Evolutionary conservation across 2,888 invertebrate species (phyloP), one percentile per base, ranked within the genome.

Genomic region (Aphodius sticticus): DNA sequence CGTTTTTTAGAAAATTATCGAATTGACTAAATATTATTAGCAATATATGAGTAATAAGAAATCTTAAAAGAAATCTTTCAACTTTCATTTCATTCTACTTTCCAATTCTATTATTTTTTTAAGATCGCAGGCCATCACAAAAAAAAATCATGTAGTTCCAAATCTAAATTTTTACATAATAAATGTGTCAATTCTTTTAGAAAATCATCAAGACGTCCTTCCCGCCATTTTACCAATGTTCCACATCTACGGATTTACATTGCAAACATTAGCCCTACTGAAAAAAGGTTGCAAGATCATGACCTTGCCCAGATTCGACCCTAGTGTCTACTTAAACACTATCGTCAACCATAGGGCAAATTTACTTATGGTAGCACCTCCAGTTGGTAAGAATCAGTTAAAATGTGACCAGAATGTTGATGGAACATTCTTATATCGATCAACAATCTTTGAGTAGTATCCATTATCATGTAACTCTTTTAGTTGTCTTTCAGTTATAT

Each of bases 181-280:
- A 14, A 70, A 16, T 14, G 70, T 12, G 5, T 53, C 7, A 79
- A 72, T 70, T 77, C n/a, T 88, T 89, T 77, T 88, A 92, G 92
- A 89, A 14, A 86, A 85, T 9, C 85, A 87, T 77, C 95, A 95
- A 88, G 94, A 95, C 78, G 89, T 93, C 0, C 82, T 93, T 1
- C 92, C 95, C 0, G 92, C 92, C 16, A 91, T 96, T 15, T 88
- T 97, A 77, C 97, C 97, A 1, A 93, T 96, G 88, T 96, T 94
- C 88, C 97, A 97, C 87, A 94, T 95, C 78, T 97, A 95, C 86
- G 96, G 96, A 0, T 88, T 95, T 70, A 91, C 93, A 0, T 91
- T 92, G 0, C 89, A 93, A 0, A 89, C 92, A 1, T 88, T 95
- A 83, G 85, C 93, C 2, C 91, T 92, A 0, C 83, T 96, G 36